A percentile compares a stretch with the other conserved stretches of the same genome.
These are phyloP conservation scores for Apotomis betuletana DNA, from an alignment of 2,888 invertebrate genomes.

Conservation along the genomic window DNA sequence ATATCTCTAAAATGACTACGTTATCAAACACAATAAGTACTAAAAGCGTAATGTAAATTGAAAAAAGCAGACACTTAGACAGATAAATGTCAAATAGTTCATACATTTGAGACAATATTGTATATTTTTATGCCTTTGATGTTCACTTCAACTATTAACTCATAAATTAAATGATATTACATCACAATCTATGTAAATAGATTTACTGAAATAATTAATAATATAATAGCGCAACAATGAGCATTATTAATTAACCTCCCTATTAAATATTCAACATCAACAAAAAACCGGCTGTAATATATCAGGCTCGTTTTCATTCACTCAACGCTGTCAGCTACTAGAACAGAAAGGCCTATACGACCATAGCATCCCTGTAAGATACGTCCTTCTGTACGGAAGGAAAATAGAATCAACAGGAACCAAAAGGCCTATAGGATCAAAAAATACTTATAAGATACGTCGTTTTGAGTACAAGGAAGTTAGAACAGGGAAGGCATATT, in stretches of 20 bases:
- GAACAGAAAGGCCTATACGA: not conserved
- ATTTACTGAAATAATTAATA: no score
- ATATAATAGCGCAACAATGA: not conserved
- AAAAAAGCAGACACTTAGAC: no score
- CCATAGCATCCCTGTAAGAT: not conserved
- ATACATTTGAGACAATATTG: no score
- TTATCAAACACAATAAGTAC: no score
- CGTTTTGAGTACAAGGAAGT: not conserved
- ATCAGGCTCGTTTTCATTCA: not conserved
- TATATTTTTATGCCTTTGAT: no score
- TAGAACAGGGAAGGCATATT: constrained; percentile 11
- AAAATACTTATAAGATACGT: not conserved
- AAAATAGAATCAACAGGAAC: not conserved
- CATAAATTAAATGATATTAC: no score
- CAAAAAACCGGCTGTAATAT: constrained; percentile 2
- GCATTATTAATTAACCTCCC: not conserved
- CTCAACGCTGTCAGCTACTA: not conserved
- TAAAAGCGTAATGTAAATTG: no score
- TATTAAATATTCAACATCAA: not conserved
- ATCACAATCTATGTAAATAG: no score
- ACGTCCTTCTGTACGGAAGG: not conserved
- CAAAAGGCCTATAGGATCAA: not conserved
- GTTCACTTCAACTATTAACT: no score
- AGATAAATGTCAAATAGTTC: no score
- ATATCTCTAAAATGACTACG: no score